Percentiles rank a stretch among this genome's conserved stretches.
These are phyloP conservation scores for Nesoenas mayeri DNA, from an alignment of 2,113 vertebrate genomes.

Conservation along the genomic window DNA sequence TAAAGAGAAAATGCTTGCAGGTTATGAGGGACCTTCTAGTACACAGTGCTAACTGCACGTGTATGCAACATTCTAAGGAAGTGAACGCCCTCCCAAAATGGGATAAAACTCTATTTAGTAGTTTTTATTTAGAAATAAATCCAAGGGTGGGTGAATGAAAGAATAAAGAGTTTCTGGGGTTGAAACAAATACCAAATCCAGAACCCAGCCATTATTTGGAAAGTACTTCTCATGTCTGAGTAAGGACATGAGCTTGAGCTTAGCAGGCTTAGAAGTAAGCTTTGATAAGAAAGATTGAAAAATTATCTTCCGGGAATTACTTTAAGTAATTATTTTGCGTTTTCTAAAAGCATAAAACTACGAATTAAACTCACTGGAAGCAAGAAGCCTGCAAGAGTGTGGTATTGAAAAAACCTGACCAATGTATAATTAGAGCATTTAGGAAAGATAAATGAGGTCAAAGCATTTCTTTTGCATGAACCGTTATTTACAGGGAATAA, in stretches of 20 bases:
- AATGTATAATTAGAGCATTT: neutral
- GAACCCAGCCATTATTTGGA: neutral
- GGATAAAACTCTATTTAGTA: neutral
- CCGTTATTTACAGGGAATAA: neutral
- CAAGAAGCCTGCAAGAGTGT: neutral
- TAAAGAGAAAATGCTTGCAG: neutral
- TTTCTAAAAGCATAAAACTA: neutral
- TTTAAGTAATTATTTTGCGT: neutral
- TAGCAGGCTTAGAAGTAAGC: neutral
- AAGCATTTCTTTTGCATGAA: neutral
- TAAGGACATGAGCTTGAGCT: neutral
- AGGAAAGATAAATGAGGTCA: neutral
- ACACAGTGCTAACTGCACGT: neutral
- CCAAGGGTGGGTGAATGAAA: neutral
- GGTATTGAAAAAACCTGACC: neutral
- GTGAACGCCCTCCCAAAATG: neutral
- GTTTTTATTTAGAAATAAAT: neutral
- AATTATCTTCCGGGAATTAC: neutral
- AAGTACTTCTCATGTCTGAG: neutral
- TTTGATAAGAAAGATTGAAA: neutral
- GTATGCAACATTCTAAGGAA: neutral
- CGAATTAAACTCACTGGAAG: neutral
- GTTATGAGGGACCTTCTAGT: neutral
- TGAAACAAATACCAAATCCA: neutral
- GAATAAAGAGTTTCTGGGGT: neutral